Base-by-base conservation (phyloP, 2,113 vertebrate species). In the Notarius quadriscutis region DNA sequence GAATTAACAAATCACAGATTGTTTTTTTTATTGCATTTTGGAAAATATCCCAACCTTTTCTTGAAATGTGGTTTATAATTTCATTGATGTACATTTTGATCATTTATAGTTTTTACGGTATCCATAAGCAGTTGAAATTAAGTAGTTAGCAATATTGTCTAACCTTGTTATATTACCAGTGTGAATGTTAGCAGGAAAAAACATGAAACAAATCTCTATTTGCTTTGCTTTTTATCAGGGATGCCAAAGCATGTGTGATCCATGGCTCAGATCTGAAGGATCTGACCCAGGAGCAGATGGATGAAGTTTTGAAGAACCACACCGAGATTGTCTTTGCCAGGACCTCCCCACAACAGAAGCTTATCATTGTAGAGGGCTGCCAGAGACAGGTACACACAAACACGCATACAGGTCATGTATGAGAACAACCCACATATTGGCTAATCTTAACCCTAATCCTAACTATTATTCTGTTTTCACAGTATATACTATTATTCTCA, bases 311-410 rank as follows among this genome's bases (percentile, higher is more conserved):
- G 90, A 96, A 93, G 92, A 97, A 97, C 92, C 96, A 97, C 94
- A 97, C 97, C 0, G 97, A 96, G 93, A 96, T 97, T 0, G 94
- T 95, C 79, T 96, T 99, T 5, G 97, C 97, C 62, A 95, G 97
- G 72, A 98, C 97, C 1, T 98, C 97, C 34, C 97, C 97, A 3
- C 97, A 97, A 89, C 97, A 97, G 95, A 97, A 98, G 71, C 95
- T 97, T 69, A 96, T 98, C 91, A 98, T 98, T 0, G 97, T 97
- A 69, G 95, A 95, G 77, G 95, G 92, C 57, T 96, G 94, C 87
- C 94, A 95, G 91, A 90, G 94, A 92, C 94, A 93, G 94, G 94
- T 94, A 27, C 63, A 0, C 77, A 60, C 65, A 75, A n/a, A 86
- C 58, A 72, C 48, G 74, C 51, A 30, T 8, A 25, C 2, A 22